These are phyloP conservation scores for Hyla sarda DNA, from an alignment of 2,113 vertebrate genomes.

Conservation along the genomic window DNA sequence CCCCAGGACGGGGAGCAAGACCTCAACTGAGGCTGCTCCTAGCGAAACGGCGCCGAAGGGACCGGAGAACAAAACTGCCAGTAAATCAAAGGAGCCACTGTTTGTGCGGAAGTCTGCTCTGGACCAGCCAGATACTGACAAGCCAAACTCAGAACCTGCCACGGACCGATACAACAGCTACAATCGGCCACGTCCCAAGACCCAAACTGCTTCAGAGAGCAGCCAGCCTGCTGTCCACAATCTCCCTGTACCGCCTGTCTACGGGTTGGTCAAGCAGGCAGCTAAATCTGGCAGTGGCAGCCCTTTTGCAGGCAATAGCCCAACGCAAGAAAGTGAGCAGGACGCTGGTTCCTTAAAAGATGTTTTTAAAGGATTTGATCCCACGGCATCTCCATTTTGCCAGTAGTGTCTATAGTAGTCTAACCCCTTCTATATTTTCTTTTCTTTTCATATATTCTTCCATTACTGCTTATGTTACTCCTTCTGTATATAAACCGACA, in stretches of 20 bases:
- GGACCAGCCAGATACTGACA: constrained; percentile 84
- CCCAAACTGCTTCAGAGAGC: constrained; percentile 63
- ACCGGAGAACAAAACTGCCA: constrained; percentile 42
- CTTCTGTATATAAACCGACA: constrained; percentile 64
- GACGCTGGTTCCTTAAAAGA: constrained; percentile 92
- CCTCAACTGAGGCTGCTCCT: neutral
- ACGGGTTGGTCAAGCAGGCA: constrained; percentile 82
- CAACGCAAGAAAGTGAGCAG: constrained; percentile 79
- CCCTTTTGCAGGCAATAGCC: constrained; percentile 87
- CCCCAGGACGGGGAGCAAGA: constrained; percentile 64
- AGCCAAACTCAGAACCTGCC: constrained; percentile 61
- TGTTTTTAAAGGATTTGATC: constrained; percentile 96
- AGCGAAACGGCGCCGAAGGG: constrained; percentile 69
- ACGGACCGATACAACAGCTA: constrained; percentile 94
- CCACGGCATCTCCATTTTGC: constrained; percentile 93
- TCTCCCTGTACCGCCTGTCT: constrained; percentile 85
- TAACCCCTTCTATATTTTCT: neutral
- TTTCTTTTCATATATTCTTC: constrained; percentile 18
- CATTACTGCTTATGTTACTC: constrained; percentile 60
- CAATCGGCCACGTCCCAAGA: constrained; percentile 86
- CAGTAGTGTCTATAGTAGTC: constrained; percentile 75
- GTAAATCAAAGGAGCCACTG: constrained; percentile 85
- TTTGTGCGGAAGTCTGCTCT: constrained; percentile 87
- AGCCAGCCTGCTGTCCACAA: constrained; percentile 80
- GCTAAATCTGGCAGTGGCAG: constrained; percentile 80